Base-by-base conservation (phyloP, 2,797 vertebrate genomes). In the Crocidura indochinensis region DNA sequence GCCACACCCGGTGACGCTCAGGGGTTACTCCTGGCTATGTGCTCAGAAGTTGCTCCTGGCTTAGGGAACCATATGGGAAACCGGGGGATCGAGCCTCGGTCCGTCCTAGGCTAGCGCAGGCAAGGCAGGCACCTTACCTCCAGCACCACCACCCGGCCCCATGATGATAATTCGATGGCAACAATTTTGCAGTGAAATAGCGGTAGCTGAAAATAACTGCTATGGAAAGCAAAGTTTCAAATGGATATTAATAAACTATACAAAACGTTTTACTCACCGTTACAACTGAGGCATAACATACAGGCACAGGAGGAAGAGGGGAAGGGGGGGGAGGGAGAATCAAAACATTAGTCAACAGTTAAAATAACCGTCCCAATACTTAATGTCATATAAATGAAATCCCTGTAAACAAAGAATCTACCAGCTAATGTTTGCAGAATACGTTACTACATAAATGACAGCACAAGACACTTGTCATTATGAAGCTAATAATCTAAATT, bases 251-350 rank as follows among this genome's bases (percentile, higher is more conserved):
- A 38, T 24, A 44, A 71, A 44, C 20, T 4, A 89, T n/a, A 73
- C 38, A 86, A 15, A 96, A 93, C 91, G 47, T 86, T 88, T 89
- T 97, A 99, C 99, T 99, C 97, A 99, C 99, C 98, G 99, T 99
- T 97, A 99, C 99, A 97, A 99, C 99, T 99, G 99, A 96, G 95
- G 96, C 77, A 73, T 44, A 78, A 84, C 67, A 84, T 91, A 95
- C 87, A 85, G 65, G 73, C 46, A 78, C 10, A 96, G 93, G 94
- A 91, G 4, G 89, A 29, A 97, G 95, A 88, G 84, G 90, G 79
- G 93, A 96, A 97, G 84, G 96, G 74, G 9, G 71, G 94, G 38
- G 38, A n/a, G 38, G 38, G 38, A 38, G 38, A 38, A 38, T 38
- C 56, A 97, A 81, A 94, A 62, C 2, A 74, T 98, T 97, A 98